phyloP scores from a whole-genome alignment of 2,113 vertebrate species.

The Hippotragus niger region DNA sequence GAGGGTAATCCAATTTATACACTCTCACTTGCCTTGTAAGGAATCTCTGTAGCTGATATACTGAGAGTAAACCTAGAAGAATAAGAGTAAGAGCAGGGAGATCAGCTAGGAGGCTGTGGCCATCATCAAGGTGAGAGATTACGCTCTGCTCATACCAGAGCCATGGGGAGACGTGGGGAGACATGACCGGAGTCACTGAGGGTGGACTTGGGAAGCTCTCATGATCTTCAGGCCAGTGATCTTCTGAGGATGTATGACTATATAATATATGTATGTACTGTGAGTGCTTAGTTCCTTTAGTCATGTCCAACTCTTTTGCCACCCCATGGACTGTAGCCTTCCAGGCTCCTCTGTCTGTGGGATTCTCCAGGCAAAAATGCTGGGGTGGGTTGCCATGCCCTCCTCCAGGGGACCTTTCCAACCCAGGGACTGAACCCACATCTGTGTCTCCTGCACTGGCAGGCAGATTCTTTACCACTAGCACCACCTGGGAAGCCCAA shows the following conservation, averaged over 20 bases:
- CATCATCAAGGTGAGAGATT: neutral
- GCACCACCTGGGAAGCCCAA: neutral
- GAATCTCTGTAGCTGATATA: neutral
- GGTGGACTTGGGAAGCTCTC: no score
- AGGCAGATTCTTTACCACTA: neutral
- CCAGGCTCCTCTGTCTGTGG: neutral
- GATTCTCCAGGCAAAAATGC: neutral
- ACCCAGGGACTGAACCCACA: neutral
- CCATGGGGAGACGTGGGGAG: rapidly evolving
- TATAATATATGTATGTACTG: neutral
- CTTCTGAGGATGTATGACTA: neutral
- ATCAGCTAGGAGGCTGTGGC: neutral
- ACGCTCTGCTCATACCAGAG: rapidly evolving
- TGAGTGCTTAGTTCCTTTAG: neutral
- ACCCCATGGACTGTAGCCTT: neutral
- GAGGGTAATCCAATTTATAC: neutral
- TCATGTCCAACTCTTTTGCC: rapidly evolving
- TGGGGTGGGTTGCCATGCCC: neutral
- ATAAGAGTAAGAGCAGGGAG: neutral
- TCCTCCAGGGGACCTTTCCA: neutral
- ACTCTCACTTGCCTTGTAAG: neutral
- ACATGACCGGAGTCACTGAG: neutral
- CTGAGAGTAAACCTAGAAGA: neutral
- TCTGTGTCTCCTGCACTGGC: neutral
- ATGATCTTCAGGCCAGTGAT: neutral